phyloP scores from a whole-genome alignment of 1,140 invertebrate genomes.

The Drosophila murphyi region DNA sequence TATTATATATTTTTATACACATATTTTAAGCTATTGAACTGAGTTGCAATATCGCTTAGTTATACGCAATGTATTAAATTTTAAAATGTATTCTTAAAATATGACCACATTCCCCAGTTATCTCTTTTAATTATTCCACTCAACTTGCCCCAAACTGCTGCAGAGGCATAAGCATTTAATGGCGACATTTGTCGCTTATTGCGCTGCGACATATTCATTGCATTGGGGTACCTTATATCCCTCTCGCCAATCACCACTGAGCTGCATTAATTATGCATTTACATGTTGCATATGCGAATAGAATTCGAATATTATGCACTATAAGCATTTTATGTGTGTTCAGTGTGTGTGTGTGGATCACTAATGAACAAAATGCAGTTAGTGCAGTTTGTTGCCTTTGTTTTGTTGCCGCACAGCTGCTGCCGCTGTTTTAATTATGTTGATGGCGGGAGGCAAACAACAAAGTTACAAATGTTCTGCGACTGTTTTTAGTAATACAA shows the following conservation, averaged over 20 bases:
- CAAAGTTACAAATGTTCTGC: conserved; percentile 48
- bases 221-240: background rate
- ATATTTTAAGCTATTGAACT: too few species aligned
- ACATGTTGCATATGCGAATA: conserved; percentile 53
- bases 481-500: conserved; percentile 41
- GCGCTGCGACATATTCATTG: conserved; percentile 43
- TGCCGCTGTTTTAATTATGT: conserved; percentile 51
- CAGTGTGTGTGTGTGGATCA: conserved; percentile 30
- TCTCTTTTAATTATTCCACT: conserved; percentile 19
- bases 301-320: conserved; percentile 49
- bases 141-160: background rate
- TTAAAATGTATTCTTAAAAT: conserved; percentile 7
- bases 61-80: background rate
- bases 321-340: conserved; percentile 21
- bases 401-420: conserved; percentile 41
- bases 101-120: background rate
- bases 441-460: conserved; percentile 6
- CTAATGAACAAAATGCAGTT: conserved; percentile 53
- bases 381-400: conserved; percentile 48
- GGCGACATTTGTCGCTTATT: conserved; percentile 46
- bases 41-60: too few species aligned
- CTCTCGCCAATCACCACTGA: background rate
- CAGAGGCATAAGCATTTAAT: conserved; percentile 37
- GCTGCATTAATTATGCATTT: conserved; percentile 55
- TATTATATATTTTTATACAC: too few species aligned